Conservation (phyloP, 2,888 invertebrate genomes). For the Microctonus aethiopoides region DNA sequence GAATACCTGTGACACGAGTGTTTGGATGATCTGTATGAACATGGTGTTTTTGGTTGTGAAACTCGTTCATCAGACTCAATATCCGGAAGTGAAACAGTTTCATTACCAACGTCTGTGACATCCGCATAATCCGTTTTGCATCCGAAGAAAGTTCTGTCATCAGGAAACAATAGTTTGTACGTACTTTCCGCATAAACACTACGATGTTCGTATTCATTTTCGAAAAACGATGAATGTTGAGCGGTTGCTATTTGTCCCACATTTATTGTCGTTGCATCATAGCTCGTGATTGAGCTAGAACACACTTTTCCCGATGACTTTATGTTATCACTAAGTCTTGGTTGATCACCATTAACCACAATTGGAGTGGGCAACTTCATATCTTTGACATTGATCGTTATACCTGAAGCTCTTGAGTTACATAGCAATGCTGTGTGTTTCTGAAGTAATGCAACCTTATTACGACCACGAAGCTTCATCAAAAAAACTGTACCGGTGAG, state of each 20-base stretch:
- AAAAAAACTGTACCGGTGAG: slow-evolving; percentile 75
- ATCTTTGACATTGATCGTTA: slow-evolving; percentile 73
- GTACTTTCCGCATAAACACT: slow-evolving; percentile 57
- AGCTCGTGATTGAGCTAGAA: slow-evolving; percentile 37
- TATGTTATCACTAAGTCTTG: slow-evolving; percentile 66
- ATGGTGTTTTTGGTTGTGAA: slow-evolving; percentile 26
- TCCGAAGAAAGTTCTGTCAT: slow-evolving; percentile 45
- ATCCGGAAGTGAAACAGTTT: slow-evolving; percentile 35
- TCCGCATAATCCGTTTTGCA: slow-evolving; percentile 32
- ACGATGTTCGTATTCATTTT: slow-evolving; percentile 61
- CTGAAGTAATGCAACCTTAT: slow-evolving; percentile 74
- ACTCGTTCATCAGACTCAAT: slow-evolving; percentile 10
- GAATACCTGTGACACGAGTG: slow-evolving; percentile 19
- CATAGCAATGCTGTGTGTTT: slow-evolving; percentile 73
- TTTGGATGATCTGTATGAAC: slow-evolving; percentile 28
- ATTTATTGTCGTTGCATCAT: slow-evolving; percentile 59
- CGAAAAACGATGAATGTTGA: slow-evolving; percentile 69
- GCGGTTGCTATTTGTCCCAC: slow-evolving; percentile 67
- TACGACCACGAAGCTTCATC: slow-evolving; percentile 75
- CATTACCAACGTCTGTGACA: slow-evolving; percentile 22
- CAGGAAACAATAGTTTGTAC: slow-evolving; percentile 56
- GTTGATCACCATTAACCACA: slow-evolving; percentile 70
- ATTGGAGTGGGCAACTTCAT: slow-evolving; percentile 72
- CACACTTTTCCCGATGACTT: slow-evolving; percentile 56
- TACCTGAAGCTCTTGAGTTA: slow-evolving; percentile 70